A percentile compares a stretch with the other conserved stretches of the same genome.
phyloP scores from a whole-genome alignment of 2,113 vertebrate species.

The Ceratotherium simum region DNA sequence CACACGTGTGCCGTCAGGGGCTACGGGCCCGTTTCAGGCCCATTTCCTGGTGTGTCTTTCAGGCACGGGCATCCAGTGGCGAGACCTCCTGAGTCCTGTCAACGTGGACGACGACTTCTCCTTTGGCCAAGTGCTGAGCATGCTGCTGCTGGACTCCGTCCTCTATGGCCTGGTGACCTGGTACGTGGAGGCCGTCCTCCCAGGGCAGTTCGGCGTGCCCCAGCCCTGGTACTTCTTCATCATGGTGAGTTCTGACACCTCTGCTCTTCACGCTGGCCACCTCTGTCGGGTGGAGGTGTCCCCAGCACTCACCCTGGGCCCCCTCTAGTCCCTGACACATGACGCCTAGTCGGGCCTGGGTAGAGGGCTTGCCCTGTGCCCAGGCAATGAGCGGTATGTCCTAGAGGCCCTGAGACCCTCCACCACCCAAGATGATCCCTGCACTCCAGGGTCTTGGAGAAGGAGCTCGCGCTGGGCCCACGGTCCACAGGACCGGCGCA shows the following conservation, averaged over 20 bases:
- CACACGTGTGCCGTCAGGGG: accelerated
- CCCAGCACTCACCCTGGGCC: background rate
- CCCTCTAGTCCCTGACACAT: background rate
- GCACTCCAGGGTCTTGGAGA: background rate
- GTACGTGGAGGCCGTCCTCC: constrained; percentile 97
- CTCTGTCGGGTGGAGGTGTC: background rate
- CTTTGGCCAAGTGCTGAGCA: constrained; percentile 93
- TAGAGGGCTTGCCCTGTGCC: background rate
- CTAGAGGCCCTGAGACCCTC: background rate
- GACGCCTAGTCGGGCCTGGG: background rate
- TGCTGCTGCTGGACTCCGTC: constrained; percentile 93
- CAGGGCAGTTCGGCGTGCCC: constrained; percentile 96
- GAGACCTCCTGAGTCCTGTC: constrained; percentile 92
- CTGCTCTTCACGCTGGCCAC: background rate
- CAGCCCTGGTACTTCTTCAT: constrained; percentile 97
- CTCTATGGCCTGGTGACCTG: constrained; percentile 94
- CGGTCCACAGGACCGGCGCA: accelerated
- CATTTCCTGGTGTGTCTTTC: background rate
- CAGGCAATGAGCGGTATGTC: accelerated
- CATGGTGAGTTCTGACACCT: constrained; percentile 88
- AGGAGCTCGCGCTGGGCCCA: background rate
- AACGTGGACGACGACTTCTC: constrained; percentile 97
- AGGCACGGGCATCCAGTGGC: constrained; percentile 97
- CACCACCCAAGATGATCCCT: accelerated
- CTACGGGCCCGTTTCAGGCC: accelerated